Evolutionary conservation across 1,140 invertebrate species (phyloP).

Genomic region (Psilanteris sp.): DNA sequence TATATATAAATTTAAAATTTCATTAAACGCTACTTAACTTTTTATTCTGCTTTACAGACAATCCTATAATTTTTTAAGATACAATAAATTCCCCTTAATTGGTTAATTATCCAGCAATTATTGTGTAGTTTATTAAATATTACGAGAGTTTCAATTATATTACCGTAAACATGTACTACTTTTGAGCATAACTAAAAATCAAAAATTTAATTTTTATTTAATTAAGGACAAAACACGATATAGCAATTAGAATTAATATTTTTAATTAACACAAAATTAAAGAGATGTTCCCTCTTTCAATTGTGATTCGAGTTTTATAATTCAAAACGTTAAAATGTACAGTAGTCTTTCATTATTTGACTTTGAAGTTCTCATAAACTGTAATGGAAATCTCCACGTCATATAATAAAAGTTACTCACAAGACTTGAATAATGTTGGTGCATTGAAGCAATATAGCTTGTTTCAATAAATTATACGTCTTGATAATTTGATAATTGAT

Average conservation of each 20-base stretch:
- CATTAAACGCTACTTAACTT: no score
- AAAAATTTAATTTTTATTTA: no score
- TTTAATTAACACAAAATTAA: not conserved
- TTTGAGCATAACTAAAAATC: no score
- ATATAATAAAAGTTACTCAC: constrained; percentile 30
- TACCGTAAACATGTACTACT: no score
- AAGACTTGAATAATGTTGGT: constrained; percentile 31
- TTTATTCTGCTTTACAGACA: no score
- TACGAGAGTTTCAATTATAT: no score
- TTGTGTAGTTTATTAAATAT: no score
- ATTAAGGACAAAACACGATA: no score
- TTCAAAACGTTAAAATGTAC: constrained; percentile 1
- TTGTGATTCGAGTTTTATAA: constrained; percentile 2
- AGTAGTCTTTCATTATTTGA: constrained; percentile 26
- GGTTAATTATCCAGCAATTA: no score
- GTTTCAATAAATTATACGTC: constrained; percentile 24
- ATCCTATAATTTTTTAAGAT: no score
- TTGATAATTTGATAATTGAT: constrained; percentile 35
- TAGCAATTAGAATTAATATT: not conserved
- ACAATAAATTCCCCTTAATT: no score
- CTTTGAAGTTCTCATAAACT: constrained; percentile 22
- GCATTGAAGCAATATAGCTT: constrained; percentile 19
- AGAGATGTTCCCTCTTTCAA: not conserved
- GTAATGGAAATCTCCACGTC: constrained; percentile 35
- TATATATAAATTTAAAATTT: no score